Evolutionary conservation across 2,888 invertebrate genomes (phyloP), one percentile per base, ranked within the genome.

Genomic region (Bibio marci): DNA sequence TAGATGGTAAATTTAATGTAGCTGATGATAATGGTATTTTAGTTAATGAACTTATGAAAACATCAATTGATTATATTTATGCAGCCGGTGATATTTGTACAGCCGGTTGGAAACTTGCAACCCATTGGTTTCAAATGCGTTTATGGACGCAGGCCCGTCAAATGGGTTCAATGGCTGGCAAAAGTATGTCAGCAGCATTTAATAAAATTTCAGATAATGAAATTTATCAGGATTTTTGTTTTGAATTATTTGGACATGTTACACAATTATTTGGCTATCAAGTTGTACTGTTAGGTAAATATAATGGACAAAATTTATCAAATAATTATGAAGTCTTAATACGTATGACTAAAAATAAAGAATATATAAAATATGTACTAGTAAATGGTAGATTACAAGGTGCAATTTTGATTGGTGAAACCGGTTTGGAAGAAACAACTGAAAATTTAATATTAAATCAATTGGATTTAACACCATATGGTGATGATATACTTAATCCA

Each of bases 101-200:
- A 46, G 79, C 85, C n/a, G 65, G 65, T 26, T 95, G 94, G 94
- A 55, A 65, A 6, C 55, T 66, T 43, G 74, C 85, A 1, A 64
- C 71, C 18, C 81, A 88, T 53, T 92, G 92, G 92, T 83, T 87
- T 57, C 85, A 94, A 66, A 85, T 97, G 79, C 72, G 91, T 42
- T 62, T 98, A 27, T 98, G 98, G 98, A 90, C 92, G 1, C 98
- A 99, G 63, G 98, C 97, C 0, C 67, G 92, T 39, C 94, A 95
- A 63, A 95, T 95, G 94, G 98, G 95, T 10, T 72, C 74, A 39
- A 92, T 88, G 68, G 91, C 87, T 18, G 95, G 90, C 1, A 82
- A 83, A 57, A 76, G 81, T 41, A 95, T 99, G 86, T 70, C 73
- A 44, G 73, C 71, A 1, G 62, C 62, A 45, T 53, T 70, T 7